These are phyloP conservation scores for Zosterops hypoxanthus DNA, from an alignment of 2,113 vertebrate genomes.

Conservation along the genomic window DNA sequence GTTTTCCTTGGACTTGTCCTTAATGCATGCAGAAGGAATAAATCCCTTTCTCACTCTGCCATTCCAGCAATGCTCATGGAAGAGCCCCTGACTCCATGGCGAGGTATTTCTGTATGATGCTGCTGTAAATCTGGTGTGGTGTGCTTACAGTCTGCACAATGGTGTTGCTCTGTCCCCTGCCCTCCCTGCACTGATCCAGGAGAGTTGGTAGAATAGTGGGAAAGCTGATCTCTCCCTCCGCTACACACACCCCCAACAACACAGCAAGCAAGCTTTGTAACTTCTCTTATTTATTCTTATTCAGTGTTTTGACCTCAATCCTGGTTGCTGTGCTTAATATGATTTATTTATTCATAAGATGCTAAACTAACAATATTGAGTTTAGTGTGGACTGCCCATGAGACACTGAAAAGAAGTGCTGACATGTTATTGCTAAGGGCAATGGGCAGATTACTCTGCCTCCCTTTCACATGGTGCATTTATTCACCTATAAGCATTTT, in stretches of 20 bases:
- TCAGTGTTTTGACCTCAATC: conserved; percentile 13
- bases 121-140: neutral
- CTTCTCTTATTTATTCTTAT: neutral
- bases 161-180: neutral
- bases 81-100: neutral
- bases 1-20: neutral
- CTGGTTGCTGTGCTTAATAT: neutral
- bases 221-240: neutral
- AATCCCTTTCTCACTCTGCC: neutral
- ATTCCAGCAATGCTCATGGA: neutral
- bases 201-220: neutral
- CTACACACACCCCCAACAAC: neutral
- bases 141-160: neutral
- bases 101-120: neutral
- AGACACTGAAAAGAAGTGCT: conserved; percentile 7
- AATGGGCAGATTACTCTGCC: conserved; percentile 10
- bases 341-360: conserved; percentile 46
- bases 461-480: neutral
- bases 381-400: neutral
- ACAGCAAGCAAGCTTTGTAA: neutral
- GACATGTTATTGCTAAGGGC: conserved; percentile 31
- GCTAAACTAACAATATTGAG: neutral
- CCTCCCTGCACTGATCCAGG: fast-evolving
- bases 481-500: conserved; percentile 26
- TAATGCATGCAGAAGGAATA: neutral